phyloP scores from a whole-genome alignment of 92 coral and sea anemone species.

The Desmophyllum pertusum region DNA sequence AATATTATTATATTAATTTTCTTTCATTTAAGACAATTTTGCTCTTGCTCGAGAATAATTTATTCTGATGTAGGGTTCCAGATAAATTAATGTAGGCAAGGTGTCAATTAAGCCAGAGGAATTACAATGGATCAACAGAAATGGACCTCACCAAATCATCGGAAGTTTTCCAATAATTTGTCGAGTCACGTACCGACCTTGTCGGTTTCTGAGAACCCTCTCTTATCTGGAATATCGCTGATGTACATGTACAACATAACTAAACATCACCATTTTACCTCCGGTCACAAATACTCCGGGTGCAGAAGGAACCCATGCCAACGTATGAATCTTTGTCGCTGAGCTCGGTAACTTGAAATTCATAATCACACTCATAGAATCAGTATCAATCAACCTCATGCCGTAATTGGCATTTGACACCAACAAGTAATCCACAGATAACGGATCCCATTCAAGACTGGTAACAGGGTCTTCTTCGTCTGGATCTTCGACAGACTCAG shows the following conservation, averaged over 20 bases:
- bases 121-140: too few relatives aligned
- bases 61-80: too few relatives aligned
- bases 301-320: slow-evolving; percentile 94
- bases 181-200: too few relatives aligned
- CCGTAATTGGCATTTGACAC: slow-evolving; percentile 81
- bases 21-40: too few relatives aligned
- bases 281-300: slow-evolving; percentile 99
- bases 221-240: too few relatives aligned
- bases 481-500: slow-evolving; percentile 70
- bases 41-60: too few relatives aligned
- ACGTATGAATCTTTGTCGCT: slow-evolving; percentile 76
- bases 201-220: too few relatives aligned
- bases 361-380: slow-evolving; percentile 85
- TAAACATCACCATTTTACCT: slow-evolving; percentile 52
- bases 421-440: slow-evolving; percentile 87
- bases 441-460: slow-evolving; percentile 87
- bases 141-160: too few relatives aligned
- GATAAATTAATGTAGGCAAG: too few relatives aligned
- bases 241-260: neutral
- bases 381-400: slow-evolving; percentile 83
- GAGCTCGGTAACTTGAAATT: slow-evolving; percentile 91
- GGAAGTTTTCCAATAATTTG: too few relatives aligned
- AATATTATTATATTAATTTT: too few relatives aligned
- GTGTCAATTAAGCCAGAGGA: too few relatives aligned
- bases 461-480: slow-evolving; percentile 98